Percentiles rank a stretch among this genome's conserved stretches.
Conservation (phyloP, 2,113 vertebrate species). For the Geococcyx californianus region DNA sequence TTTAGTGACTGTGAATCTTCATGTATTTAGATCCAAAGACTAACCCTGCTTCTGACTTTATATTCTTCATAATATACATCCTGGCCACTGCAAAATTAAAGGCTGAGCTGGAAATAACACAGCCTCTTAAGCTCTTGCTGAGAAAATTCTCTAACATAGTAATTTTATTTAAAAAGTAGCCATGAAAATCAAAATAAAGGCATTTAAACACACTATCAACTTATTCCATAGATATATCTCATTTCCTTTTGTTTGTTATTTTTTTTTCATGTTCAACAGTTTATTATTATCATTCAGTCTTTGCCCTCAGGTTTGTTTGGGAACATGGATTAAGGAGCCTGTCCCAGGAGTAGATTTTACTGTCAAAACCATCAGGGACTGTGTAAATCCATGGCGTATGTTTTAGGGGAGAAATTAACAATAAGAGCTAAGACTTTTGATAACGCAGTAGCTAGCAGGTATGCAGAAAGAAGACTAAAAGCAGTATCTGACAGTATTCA, state of each 20-base stretch:
- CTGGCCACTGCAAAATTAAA: background rate
- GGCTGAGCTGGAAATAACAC: background rate
- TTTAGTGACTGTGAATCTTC: background rate
- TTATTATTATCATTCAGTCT: constrained; percentile 26
- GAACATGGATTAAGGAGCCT: constrained; percentile 34
- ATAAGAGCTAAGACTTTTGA: constrained; percentile 3
- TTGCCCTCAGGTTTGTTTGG: constrained; percentile 41
- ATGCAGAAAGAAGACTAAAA: background rate
- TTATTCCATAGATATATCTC: background rate
- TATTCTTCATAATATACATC: background rate
- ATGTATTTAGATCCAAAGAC: background rate
- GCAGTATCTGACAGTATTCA: background rate
- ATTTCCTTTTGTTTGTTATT: constrained; percentile 43
- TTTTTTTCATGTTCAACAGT: constrained; percentile 34
- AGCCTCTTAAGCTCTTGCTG: background rate
- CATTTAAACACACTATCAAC: background rate
- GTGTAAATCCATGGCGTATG: background rate
- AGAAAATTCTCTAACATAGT: background rate
- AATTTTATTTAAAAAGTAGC: background rate
- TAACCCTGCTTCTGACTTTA: background rate
- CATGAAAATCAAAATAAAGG: constrained; percentile 19
- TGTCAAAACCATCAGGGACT: constrained; percentile 52
- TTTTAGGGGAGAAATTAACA: constrained; percentile 49
- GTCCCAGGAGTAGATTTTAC: constrained; percentile 24
- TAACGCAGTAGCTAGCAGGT: constrained; percentile 49